Percentiles rank a stretch among this genome's conserved stretches.
These are phyloP conservation scores for Chrysopa pallens DNA, from an alignment of 1,140 invertebrate species.

Conservation along the genomic window DNA sequence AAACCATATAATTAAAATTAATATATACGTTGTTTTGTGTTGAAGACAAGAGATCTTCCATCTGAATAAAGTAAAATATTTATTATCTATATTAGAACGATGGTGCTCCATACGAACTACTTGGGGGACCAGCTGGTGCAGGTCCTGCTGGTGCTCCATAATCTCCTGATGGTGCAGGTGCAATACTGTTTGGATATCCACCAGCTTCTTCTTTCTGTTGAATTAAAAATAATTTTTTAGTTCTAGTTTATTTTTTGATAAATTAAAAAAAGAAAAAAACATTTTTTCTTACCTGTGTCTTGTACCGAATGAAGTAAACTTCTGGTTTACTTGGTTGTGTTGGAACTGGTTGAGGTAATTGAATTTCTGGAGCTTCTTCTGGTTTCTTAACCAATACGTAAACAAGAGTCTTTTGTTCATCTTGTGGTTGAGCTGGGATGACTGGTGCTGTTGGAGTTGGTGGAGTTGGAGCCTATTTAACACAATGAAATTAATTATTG, in stretches of 20 bases:
- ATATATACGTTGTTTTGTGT: too few species aligned
- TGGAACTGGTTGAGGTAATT: constrained; percentile 55
- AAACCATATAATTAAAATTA: too few species aligned
- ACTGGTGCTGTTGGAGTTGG: constrained; percentile 59
- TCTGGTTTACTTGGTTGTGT: constrained; percentile 71
- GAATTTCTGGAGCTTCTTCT: constrained; percentile 58
- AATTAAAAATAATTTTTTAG: neutral
- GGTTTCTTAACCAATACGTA: constrained; percentile 82
- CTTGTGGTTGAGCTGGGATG: constrained; percentile 56
- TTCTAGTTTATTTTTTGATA: neutral
- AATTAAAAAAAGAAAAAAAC: neutral
- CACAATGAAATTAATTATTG: neutral
- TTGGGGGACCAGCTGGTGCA: neutral
- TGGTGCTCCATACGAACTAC: neutral
- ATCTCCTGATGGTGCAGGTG: neutral
- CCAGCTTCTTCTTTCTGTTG: neutral
- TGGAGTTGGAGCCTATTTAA: constrained; percentile 49
- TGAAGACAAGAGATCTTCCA: too few species aligned
- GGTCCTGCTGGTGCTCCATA: neutral
- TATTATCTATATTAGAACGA: neutral
- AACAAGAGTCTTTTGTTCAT: constrained; percentile 74
- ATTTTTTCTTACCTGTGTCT: constrained; percentile 42
- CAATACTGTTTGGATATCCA: neutral
- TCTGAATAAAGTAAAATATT: too few species aligned
- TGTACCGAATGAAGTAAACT: constrained; percentile 77